Percentiles rank a stretch among this genome's conserved stretches.
phyloP scores from a whole-genome alignment of 2,797 vertebrate genomes.

The Chiroxiphia lanceolata region DNA sequence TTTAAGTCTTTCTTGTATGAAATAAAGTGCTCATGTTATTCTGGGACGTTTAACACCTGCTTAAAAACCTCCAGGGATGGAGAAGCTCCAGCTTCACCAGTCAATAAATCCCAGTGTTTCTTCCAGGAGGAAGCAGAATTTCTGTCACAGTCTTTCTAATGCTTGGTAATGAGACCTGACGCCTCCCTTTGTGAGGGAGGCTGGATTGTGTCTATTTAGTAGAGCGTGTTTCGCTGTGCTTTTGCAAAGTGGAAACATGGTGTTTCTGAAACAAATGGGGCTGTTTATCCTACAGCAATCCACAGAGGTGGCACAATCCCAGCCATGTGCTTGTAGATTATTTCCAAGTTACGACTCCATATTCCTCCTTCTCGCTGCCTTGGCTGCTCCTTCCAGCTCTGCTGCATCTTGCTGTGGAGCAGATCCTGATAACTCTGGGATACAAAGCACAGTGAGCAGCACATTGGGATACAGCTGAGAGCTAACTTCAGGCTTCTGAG shows the following conservation, averaged over 20 bases:
- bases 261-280: not conserved
- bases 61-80: not conserved
- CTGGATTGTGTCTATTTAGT: not conserved
- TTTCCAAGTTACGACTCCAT: not conserved
- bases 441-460: not conserved
- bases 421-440: not conserved
- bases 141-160: not conserved
- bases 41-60: not conserved
- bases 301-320: not conserved
- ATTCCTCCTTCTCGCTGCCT: not conserved
- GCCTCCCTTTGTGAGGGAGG: not conserved
- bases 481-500: not conserved
- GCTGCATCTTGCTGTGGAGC: not conserved
- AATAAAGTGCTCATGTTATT: not conserved
- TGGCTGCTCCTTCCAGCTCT: not conserved
- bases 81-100: not conserved
- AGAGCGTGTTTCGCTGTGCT: not conserved
- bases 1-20: not conserved
- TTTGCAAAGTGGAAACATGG: not conserved
- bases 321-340: not conserved
- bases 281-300: not conserved
- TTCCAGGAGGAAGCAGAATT: not conserved
- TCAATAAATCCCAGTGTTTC: not conserved
- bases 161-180: not conserved
- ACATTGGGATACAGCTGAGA: not conserved